phyloP scores from a whole-genome alignment of 2,888 invertebrate genomes.

The Himalopsyche anomala region DNA sequence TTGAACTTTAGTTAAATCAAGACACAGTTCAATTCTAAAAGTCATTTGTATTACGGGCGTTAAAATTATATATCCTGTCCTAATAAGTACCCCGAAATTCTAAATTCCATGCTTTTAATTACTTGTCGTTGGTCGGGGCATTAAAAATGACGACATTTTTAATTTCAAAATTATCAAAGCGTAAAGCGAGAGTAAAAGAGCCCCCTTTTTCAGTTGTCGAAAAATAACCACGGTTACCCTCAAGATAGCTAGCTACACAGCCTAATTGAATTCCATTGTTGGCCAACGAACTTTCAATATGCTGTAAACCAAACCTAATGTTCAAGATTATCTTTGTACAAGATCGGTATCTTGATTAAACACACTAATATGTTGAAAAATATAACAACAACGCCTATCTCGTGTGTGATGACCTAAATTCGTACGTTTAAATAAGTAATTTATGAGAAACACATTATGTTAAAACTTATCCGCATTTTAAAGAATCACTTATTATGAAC shows the following conservation, averaged over 20 bases:
- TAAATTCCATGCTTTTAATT: neutral
- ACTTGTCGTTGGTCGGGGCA: conserved; percentile 17
- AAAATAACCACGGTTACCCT: conserved; percentile 27
- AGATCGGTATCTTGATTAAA: conserved; percentile 60
- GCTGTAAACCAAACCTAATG: conserved; percentile 58
- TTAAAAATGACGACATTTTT: conserved; percentile 40
- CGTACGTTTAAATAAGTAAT: conserved; percentile 48
- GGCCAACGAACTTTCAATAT: conserved; percentile 65
- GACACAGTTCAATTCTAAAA: too few species aligned
- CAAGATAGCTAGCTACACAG: conserved; percentile 4
- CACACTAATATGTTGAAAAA: conserved; percentile 49
- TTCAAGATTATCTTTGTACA: conserved; percentile 60
- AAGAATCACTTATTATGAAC: conserved; percentile 32
- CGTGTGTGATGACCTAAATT: conserved; percentile 56
- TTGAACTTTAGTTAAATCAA: too few species aligned
- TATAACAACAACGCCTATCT: conserved; percentile 57
- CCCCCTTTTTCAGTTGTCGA: conserved; percentile 21
- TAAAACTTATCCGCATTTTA: conserved; percentile 21
- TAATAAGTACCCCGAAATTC: too few species aligned
- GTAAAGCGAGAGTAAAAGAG: neutral
- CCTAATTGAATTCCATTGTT: conserved; percentile 63
- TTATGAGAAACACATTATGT: conserved; percentile 40
- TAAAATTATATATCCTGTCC: too few species aligned
- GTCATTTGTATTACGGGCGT: too few species aligned
- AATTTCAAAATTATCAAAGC: conserved; percentile 34